These are phyloP conservation scores for Odontamblyopus rebecca DNA, from an alignment of 2,797 vertebrate genomes.

Conservation along the genomic window DNA sequence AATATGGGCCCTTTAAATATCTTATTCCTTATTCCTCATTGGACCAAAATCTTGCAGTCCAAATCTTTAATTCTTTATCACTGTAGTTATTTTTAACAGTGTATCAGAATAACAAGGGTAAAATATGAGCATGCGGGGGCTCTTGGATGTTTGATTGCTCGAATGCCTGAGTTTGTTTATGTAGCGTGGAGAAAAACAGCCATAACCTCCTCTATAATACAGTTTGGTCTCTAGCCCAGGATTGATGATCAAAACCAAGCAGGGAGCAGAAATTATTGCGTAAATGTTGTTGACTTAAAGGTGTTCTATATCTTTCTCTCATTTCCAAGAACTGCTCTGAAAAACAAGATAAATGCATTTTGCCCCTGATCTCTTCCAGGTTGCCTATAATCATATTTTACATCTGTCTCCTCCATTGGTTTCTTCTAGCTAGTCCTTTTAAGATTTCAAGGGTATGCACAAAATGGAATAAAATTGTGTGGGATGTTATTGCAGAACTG, in stretches of 20 bases:
- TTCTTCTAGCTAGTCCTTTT: constrained; percentile 30
- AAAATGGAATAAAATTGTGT: background rate
- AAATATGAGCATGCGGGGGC: background rate
- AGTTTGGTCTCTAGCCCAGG: constrained; percentile 7
- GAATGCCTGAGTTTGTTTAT: background rate
- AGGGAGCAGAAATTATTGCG: constrained; percentile 8
- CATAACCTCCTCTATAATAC: background rate
- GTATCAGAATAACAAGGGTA: background rate
- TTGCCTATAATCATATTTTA: constrained; percentile 19
- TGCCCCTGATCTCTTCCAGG: background rate
- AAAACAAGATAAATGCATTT: constrained; percentile 18
- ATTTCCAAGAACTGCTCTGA: constrained; percentile 14
- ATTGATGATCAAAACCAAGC: constrained; percentile 18
- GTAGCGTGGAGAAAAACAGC: constrained; percentile 9
- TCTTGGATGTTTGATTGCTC: background rate
- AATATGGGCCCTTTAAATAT: no score
- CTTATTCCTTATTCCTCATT: no score
- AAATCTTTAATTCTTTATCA: no score
- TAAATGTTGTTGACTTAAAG: constrained; percentile 15
- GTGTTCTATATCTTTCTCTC: constrained; percentile 3
- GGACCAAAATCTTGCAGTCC: no score
- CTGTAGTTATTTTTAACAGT: background rate
- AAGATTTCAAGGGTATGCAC: constrained; percentile 14
- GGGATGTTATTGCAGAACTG: background rate
- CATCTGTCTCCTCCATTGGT: background rate